These are phyloP conservation scores for Habroteleia sp. DNA, from an alignment of 2,888 invertebrate species.

Conservation along the genomic window DNA sequence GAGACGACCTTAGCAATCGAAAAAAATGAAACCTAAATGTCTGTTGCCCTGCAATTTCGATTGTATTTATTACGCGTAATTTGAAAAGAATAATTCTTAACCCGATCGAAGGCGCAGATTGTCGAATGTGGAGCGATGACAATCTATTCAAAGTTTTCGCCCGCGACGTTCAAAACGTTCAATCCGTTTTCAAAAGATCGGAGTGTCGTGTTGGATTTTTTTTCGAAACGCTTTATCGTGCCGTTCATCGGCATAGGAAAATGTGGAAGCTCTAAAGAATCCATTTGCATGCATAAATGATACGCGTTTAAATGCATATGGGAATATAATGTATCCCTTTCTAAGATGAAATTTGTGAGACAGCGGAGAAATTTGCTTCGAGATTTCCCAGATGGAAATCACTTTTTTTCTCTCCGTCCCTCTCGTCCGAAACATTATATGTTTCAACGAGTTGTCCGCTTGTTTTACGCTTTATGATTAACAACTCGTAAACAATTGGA, in stretches of 20 bases:
- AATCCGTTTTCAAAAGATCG: constrained; percentile 17
- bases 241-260: constrained; percentile 51
- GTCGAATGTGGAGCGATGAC: too few relatives aligned
- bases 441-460: constrained; percentile 13
- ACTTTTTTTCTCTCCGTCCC: constrained; percentile 1
- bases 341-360: constrained; percentile 54
- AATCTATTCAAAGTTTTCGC: too few relatives aligned
- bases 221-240: constrained; percentile 42
- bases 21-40: too few relatives aligned
- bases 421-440: constrained; percentile 2
- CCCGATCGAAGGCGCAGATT: too few relatives aligned
- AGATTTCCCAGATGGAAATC: constrained; percentile 36
- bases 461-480: constrained; percentile 21
- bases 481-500: constrained; percentile 3
- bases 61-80: too few relatives aligned
- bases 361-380: constrained; percentile 37
- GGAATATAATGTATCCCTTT: constrained; percentile 52
- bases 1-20: too few relatives aligned
- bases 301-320: constrained; percentile 51
- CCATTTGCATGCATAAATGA: constrained; percentile 60
- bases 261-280: constrained; percentile 50
- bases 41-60: too few relatives aligned
- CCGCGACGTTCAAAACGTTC: too few relatives aligned
- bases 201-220: constrained; percentile 29
- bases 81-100: too few relatives aligned